These are phyloP conservation scores for Drosophila dunni DNA, from an alignment of 1,140 invertebrate genomes.

Conservation along the genomic window DNA sequence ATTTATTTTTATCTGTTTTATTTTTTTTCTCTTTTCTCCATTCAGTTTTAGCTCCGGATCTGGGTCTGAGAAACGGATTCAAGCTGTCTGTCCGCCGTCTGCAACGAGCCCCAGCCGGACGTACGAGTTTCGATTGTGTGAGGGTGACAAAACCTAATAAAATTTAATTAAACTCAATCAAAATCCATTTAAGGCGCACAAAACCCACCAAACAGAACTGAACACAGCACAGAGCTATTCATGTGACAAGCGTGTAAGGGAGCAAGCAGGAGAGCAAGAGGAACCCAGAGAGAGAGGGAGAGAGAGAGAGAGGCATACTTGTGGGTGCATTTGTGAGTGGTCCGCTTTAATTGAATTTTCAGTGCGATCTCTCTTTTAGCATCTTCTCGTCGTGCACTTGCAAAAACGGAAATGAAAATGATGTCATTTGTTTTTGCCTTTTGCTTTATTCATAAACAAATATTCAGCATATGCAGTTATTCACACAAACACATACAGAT, in stretches of 20 bases:
- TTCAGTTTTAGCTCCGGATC: conserved; percentile 14
- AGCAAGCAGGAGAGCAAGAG: neutral
- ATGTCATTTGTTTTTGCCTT: conserved; percentile 54
- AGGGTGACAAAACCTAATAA: conserved; percentile 83
- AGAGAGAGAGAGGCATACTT: conserved; percentile 2
- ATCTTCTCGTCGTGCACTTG: conserved; percentile 32
- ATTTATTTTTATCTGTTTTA: neutral
- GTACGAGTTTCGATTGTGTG: conserved; percentile 56
- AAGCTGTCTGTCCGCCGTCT: neutral
- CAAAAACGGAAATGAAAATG: conserved; percentile 60
- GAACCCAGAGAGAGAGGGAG: neutral
- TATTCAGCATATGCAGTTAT: neutral
- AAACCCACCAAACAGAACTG: conserved; percentile 25
- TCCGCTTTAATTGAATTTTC: conserved; percentile 54
- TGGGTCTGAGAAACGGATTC: conserved; percentile 9
- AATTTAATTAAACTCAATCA: conserved; percentile 83
- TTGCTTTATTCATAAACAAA: conserved; percentile 36
- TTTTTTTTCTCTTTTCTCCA: conserved; percentile 14
- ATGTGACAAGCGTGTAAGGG: neutral
- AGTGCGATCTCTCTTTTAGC: conserved; percentile 42
- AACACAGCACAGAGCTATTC: conserved; percentile 17
- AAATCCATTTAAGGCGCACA: conserved; percentile 79
- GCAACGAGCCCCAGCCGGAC: conserved; percentile 46
- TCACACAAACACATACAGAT: neutral
- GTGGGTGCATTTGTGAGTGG: conserved; percentile 50